Evolutionary conservation across 1,140 invertebrate genomes (phyloP).

Genomic region (Drosophila nigromelanica): DNA sequence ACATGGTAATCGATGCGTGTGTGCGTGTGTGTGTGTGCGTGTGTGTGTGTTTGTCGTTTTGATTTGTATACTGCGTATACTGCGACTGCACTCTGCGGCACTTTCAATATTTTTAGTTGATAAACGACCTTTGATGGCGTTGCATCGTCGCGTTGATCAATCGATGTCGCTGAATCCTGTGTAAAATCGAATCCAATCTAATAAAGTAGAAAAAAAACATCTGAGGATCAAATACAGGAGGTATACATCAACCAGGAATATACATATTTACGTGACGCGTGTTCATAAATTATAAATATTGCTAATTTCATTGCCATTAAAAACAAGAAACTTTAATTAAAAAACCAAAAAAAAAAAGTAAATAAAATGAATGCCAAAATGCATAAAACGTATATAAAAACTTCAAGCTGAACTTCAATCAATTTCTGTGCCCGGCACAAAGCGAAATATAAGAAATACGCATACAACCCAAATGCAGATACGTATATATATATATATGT

Average conservation of each 20-base stretch:
- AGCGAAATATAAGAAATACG: conserved; percentile 25
- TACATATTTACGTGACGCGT: too few relatives aligned
- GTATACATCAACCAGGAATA: conserved; percentile 33
- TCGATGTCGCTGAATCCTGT: conserved; percentile 33
- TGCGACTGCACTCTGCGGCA: conserved; percentile 37
- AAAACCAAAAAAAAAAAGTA: conserved; percentile 3
- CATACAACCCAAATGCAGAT: not conserved
- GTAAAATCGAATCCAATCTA: not conserved
- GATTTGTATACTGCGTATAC: conserved; percentile 26
- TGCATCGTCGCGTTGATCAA: conserved; percentile 81
- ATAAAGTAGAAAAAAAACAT: conserved; percentile 13
- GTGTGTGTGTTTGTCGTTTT: conserved; percentile 29
- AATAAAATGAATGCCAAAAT: conserved; percentile 29
- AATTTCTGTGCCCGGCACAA: conserved; percentile 44
- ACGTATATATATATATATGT: conserved; percentile 13
- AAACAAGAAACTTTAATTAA: conserved; percentile 16
- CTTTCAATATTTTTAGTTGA: conserved; percentile 81
- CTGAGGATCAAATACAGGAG: conserved; percentile 83
- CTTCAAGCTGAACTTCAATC: conserved; percentile 66
- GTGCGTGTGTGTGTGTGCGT: conserved; percentile 33
- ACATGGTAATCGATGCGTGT: conserved; percentile 22
- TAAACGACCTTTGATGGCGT: conserved; percentile 83
- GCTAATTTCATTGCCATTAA: not conserved
- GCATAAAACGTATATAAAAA: conserved; percentile 30
- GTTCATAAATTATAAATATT: conserved; percentile 33